Conservation (phyloP, 2,797 vertebrate species). For the Vireo griseus region DNA sequence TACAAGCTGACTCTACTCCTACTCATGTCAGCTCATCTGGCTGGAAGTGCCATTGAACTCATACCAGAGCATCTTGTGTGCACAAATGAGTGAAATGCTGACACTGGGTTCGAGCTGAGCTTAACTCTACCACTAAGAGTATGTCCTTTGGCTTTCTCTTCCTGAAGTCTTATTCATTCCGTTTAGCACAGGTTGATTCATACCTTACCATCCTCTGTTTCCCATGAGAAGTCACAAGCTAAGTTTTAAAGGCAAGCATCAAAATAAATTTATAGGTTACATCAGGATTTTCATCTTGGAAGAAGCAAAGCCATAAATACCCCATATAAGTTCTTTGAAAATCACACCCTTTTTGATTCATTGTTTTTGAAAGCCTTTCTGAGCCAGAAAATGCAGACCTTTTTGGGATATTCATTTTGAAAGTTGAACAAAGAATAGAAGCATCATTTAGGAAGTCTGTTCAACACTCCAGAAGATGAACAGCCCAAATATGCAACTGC, state of each 20-base stretch:
- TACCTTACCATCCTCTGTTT: neutral
- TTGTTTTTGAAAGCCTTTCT: neutral
- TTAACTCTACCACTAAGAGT: neutral
- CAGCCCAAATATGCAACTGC: neutral
- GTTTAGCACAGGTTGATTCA: neutral
- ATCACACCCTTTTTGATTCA: conserved; percentile 1
- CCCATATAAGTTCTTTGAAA: neutral
- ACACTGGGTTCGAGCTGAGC: neutral
- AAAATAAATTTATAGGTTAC: neutral
- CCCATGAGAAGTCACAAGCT: neutral
- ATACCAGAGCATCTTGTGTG: neutral
- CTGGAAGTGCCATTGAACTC: neutral
- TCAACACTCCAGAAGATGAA: neutral
- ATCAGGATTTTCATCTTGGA: conserved; percentile 21
- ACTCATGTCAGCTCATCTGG: neutral
- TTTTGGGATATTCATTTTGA: conserved; percentile 19
- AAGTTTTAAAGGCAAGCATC: conserved; percentile 1
- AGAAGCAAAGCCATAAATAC: conserved; percentile 21
- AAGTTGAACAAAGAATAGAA: conserved; percentile 4
- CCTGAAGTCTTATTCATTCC: neutral
- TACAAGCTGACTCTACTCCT: neutral
- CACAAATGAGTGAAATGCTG: neutral
- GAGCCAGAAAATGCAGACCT: conserved; percentile 25
- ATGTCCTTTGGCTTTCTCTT: neutral
- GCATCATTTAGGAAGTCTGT: neutral